Conservation (phyloP, 2,888 invertebrate species). For the Tromatobia lineatoria region DNA sequence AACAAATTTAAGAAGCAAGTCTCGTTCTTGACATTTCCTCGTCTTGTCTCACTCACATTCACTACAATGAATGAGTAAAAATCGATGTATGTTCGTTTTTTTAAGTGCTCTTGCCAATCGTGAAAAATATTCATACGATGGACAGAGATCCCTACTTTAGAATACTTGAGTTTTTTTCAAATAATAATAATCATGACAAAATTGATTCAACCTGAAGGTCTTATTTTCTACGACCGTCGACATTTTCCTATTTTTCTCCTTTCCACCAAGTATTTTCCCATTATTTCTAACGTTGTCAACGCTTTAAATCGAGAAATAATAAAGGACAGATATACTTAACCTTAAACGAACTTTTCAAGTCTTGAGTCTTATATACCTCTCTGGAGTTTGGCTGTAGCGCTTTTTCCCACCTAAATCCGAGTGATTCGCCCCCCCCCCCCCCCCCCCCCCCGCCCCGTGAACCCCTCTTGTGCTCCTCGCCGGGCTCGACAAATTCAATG, state of each 20-base stretch:
- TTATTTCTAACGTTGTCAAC: slow-evolving; percentile 31
- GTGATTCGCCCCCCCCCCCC: slow-evolving; percentile 33
- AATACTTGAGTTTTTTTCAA: too few relatives aligned
- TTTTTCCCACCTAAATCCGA: slow-evolving; percentile 54
- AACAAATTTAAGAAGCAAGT: too few relatives aligned
- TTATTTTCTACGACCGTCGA: neutral
- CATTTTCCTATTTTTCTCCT: neutral
- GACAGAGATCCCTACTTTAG: too few relatives aligned
- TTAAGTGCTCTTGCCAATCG: too few relatives aligned
- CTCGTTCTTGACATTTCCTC: too few relatives aligned
- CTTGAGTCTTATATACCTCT: slow-evolving; percentile 14
- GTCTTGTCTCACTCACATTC: too few relatives aligned
- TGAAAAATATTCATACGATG: too few relatives aligned
- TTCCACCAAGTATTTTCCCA: slow-evolving; percentile 33
- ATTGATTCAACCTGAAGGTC: too few relatives aligned
- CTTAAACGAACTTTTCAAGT: slow-evolving; percentile 50
- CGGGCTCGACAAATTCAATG: slow-evolving; percentile 63
- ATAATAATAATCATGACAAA: too few relatives aligned
- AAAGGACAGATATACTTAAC: slow-evolving; percentile 50
- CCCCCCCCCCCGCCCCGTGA: neutral
- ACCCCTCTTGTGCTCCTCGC: slow-evolving; percentile 35
- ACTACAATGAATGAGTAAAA: too few relatives aligned
- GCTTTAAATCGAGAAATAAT: slow-evolving; percentile 63
- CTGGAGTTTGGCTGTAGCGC: slow-evolving; percentile 35
- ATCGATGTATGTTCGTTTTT: too few relatives aligned